These are phyloP conservation scores for Pterocles burchelli DNA, from an alignment of 2,113 vertebrate species.

Conservation along the genomic window DNA sequence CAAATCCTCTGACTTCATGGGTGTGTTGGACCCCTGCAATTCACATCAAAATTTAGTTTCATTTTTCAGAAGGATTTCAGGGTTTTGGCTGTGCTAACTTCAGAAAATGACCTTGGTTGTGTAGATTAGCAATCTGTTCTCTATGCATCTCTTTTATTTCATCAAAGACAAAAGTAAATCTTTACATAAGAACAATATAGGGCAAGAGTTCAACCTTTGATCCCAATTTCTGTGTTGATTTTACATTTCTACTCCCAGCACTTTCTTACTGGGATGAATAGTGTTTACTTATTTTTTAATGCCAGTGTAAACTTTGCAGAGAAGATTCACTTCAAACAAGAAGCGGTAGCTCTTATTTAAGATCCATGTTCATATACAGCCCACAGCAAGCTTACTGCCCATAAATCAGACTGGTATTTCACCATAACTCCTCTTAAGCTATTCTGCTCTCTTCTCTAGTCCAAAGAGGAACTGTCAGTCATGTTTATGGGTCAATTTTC, in stretches of 20 bases:
- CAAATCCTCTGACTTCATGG: neutral
- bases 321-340: conserved; percentile 6
- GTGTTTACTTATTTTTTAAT: neutral
- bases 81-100: neutral
- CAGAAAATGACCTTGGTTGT: neutral
- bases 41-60: neutral
- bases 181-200: neutral
- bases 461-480: conserved; percentile 1
- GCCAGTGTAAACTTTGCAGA: neutral
- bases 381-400: neutral
- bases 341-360: neutral
- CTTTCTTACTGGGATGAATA: neutral
- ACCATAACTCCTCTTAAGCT: neutral
- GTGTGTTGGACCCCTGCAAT: neutral
- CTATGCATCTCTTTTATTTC: neutral
- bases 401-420: conserved; percentile 8
- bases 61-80: neutral
- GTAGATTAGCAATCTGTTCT: neutral
- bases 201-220: neutral
- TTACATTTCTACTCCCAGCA: neutral
- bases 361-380: neutral
- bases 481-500: conserved; percentile 33
- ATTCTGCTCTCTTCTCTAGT: neutral
- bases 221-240: neutral
- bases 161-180: neutral